Percentiles rank a stretch among this genome's conserved stretches.
phyloP scores from a whole-genome alignment of 2,113 vertebrate species.

The Proteles cristata region DNA sequence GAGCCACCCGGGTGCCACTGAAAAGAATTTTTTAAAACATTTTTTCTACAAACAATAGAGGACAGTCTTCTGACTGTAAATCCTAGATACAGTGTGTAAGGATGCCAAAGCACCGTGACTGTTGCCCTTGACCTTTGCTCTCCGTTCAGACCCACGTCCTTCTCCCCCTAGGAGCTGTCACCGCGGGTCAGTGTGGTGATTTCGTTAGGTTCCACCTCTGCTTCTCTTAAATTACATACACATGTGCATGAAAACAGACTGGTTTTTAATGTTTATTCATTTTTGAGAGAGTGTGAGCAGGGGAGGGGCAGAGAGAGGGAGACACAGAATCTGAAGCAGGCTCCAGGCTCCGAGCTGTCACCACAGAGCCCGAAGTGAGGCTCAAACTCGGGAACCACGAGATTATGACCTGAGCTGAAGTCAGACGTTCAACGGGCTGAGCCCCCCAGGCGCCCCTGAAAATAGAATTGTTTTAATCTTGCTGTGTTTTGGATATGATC shows the following conservation, averaged over 20 bases:
- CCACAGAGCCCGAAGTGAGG: too few relatives aligned
- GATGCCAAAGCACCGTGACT: rapidly evolving
- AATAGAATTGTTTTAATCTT: not conserved
- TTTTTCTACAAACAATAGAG: not conserved
- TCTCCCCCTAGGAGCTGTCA: not conserved
- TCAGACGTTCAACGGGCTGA: too few relatives aligned
- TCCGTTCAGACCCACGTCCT: not conserved
- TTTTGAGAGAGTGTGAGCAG: too few relatives aligned
- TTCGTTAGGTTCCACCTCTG: rapidly evolving
- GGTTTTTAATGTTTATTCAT: too few relatives aligned
- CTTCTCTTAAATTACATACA: too few relatives aligned
- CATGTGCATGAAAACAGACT: too few relatives aligned
- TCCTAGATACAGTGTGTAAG: rapidly evolving
- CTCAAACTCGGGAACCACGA: too few relatives aligned
- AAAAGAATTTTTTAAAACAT: not conserved
- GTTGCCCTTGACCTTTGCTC: not conserved
- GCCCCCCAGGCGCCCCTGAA: not conserved
- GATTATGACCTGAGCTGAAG: too few relatives aligned
- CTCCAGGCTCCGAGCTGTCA: too few relatives aligned
- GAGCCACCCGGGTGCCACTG: too few relatives aligned
- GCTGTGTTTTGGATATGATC: not conserved
- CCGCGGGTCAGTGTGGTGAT: not conserved
- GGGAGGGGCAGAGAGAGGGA: too few relatives aligned
- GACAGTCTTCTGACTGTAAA: rapidly evolving
- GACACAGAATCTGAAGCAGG: too few relatives aligned